phyloP scores from a whole-genome alignment of 2,113 vertebrate genomes.

The Tetrao urogallus region DNA sequence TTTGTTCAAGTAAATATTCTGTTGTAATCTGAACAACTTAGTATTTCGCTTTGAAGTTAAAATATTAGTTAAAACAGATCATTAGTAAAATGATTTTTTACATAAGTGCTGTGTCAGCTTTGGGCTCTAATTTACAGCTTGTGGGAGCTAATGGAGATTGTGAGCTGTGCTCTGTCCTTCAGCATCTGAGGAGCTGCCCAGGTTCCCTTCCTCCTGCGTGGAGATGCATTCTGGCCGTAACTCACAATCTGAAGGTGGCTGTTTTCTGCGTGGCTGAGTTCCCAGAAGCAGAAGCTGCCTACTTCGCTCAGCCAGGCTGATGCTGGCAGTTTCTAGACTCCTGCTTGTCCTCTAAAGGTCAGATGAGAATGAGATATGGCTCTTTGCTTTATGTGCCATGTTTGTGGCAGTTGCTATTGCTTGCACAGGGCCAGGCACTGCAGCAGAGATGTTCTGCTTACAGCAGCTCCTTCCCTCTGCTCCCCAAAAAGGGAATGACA shows the following conservation, averaged over 20 bases:
- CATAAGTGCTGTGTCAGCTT: background rate
- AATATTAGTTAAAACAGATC: background rate
- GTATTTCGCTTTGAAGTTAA: background rate
- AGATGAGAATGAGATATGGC: background rate
- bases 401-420: background rate
- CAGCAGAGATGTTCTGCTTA: background rate
- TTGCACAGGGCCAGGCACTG: background rate
- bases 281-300: background rate
- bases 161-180: no score
- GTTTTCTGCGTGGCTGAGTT: accelerated
- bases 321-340: background rate
- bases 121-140: background rate
- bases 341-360: background rate
- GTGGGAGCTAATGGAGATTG: background rate
- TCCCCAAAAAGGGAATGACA: background rate
- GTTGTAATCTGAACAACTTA: background rate
- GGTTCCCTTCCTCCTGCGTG: background rate
- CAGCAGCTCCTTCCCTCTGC: background rate
- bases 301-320: background rate
- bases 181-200: background rate
- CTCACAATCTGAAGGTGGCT: accelerated
- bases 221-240: accelerated
- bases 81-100: background rate
- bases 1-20: background rate
- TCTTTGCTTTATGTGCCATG: accelerated